phyloP scores from a whole-genome alignment of 2,888 invertebrate genomes.

The Campaea margaritaria region DNA sequence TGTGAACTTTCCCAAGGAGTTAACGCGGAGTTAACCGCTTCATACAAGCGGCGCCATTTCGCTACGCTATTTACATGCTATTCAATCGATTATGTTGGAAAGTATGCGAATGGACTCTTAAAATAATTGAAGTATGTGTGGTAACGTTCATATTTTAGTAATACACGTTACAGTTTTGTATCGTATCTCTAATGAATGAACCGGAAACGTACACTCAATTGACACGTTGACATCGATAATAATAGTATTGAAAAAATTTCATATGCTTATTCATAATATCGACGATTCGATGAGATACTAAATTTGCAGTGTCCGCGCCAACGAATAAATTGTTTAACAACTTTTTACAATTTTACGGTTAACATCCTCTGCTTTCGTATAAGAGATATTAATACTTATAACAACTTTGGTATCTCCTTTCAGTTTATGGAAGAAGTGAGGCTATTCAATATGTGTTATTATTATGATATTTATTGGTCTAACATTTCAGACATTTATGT shows the following conservation, averaged over 20 bases:
- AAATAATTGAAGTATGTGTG: slow-evolving; percentile 28
- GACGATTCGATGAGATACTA: neutral
- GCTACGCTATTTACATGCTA: slow-evolving; percentile 50
- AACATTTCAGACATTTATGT: no score
- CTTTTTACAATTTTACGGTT: neutral
- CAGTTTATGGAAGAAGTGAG: slow-evolving; percentile 4
- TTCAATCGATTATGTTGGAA: slow-evolving; percentile 44
- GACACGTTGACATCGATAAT: slow-evolving; percentile 38
- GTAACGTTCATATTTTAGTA: slow-evolving; percentile 4
- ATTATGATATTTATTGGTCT: slow-evolving; percentile 18
- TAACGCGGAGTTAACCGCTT: slow-evolving; percentile 51
- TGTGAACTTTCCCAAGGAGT: slow-evolving; percentile 77
- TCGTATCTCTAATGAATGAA: slow-evolving; percentile 5
- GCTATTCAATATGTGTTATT: slow-evolving; percentile 43
- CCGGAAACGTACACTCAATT: slow-evolving; percentile 23
- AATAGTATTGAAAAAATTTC: neutral
- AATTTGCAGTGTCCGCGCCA: neutral
- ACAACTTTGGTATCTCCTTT: neutral
- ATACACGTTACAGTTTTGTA: neutral
- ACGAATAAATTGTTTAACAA: slow-evolving; percentile 10
- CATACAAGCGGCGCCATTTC: slow-evolving; percentile 51
- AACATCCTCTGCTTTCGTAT: no score
- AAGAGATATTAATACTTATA: neutral
- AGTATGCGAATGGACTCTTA: slow-evolving; percentile 33
- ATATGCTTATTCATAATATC: neutral